Evolutionary conservation across 2,113 vertebrate genomes (phyloP).

Genomic region (Meleagris gallopavo): DNA sequence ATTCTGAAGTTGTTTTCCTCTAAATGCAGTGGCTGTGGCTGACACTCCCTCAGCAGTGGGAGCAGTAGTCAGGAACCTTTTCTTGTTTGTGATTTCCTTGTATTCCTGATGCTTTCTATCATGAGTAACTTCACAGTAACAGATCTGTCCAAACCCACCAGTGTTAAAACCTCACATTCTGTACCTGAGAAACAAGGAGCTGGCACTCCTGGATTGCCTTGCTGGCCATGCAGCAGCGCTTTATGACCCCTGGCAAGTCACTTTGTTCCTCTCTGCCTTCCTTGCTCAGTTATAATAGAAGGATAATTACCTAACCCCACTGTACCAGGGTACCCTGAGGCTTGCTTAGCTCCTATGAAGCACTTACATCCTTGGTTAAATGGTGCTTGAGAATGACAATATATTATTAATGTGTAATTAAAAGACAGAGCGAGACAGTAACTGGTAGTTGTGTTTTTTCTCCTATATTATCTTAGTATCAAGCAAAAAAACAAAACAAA

Average conservation of each 20-base stretch:
- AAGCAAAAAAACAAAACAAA: not conserved
- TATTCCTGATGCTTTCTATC: not conserved
- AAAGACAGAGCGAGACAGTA: conserved; percentile 16
- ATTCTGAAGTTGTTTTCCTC: not conserved
- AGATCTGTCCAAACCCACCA: not conserved
- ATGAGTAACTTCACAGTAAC: not conserved
- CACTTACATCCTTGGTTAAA: conserved; percentile 45
- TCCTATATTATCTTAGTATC: not conserved
- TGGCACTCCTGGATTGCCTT: not conserved
- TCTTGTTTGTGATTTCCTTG: not conserved
- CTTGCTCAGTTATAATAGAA: conserved; percentile 24
- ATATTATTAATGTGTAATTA: conserved; percentile 66
- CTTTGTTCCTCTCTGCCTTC: conserved; percentile 36
- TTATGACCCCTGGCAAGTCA: not conserved
- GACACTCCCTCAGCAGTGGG: not conserved
- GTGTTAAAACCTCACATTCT: not conserved
- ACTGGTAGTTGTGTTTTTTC: conserved; percentile 32
- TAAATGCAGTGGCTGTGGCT: not conserved
- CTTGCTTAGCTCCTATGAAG: conserved; percentile 30
- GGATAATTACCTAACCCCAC: conserved; percentile 48
- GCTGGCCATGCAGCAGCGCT: not conserved
- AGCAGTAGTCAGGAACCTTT: not conserved
- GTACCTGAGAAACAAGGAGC: not conserved
- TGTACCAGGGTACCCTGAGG: conserved; percentile 33
- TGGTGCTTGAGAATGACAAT: conserved; percentile 41